phyloP scores from a whole-genome alignment of 2,888 invertebrate genomes.

The Phymatocera aterrima region DNA sequence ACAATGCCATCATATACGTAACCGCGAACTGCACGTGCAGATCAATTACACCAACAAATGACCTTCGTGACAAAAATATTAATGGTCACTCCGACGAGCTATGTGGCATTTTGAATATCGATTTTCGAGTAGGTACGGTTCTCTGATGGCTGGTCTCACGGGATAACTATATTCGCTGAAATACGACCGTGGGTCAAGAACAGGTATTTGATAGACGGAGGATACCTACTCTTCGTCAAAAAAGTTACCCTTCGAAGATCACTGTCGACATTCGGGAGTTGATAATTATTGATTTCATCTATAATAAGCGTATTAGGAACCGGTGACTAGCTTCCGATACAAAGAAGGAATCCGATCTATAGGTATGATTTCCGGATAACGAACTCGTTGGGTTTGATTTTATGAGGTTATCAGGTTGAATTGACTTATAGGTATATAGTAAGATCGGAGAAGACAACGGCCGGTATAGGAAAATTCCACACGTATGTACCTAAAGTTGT shows the following conservation, averaged over 20 bases:
- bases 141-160: too few relatives aligned
- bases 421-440: not conserved
- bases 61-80: slow-evolving; percentile 18
- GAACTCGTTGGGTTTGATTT: slow-evolving; percentile 12
- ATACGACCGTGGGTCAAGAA: too few relatives aligned
- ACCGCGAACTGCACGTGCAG: slow-evolving; percentile 2
- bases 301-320: not conserved
- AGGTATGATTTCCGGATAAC: not conserved
- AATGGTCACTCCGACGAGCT: not conserved
- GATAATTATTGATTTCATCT: not conserved
- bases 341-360: not conserved
- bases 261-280: not conserved
- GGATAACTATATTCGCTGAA: not conserved
- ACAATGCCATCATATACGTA: slow-evolving; percentile 19
- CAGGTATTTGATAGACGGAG: not conserved
- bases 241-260: too few relatives aligned
- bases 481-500: not conserved
- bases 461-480: slow-evolving; percentile 10
- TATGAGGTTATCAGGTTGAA: slow-evolving; percentile 32
- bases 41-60: slow-evolving; percentile 22
- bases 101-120: not conserved
- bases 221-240: too few relatives aligned
- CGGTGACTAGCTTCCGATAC: not conserved
- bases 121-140: not conserved
- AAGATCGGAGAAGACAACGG: not conserved